phyloP scores from a whole-genome alignment of 35 echinoderm and acorn worm species.

The Eucidaris tribuloides region DNA sequence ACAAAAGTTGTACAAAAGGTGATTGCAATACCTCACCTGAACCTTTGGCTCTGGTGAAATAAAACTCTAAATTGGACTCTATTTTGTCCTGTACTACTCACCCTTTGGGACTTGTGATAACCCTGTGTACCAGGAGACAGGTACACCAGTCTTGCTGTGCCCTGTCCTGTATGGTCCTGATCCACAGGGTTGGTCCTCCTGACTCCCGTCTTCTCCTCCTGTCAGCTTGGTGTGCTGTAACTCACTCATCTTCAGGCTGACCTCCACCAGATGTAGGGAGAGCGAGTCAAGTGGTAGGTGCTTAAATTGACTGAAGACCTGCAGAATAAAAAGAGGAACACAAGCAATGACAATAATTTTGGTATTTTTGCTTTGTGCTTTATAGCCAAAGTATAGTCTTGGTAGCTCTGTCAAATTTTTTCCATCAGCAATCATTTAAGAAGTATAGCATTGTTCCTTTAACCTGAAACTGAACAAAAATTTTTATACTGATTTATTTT shows the following conservation, averaged over 20 bases:
- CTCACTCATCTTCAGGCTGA: constrained; percentile 92
- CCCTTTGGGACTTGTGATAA: constrained; percentile 82
- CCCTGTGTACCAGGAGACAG: constrained; percentile 82
- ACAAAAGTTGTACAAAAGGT: too few relatives aligned
- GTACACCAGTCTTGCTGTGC: constrained; percentile 65
- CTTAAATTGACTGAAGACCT: constrained; percentile 80
- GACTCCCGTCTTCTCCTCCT: not conserved
- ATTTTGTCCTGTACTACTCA: not conserved
- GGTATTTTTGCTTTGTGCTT: too few relatives aligned
- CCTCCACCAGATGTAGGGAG: constrained; percentile 89
- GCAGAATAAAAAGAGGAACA: not conserved
- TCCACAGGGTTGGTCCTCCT: not conserved
- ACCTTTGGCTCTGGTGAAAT: too few relatives aligned
- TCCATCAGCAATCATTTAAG: too few relatives aligned
- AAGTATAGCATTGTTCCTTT: too few relatives aligned
- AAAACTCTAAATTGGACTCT: not conserved
- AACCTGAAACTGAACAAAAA: too few relatives aligned
- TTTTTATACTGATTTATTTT: too few relatives aligned
- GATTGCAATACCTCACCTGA: too few relatives aligned
- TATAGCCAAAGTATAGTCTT: too few relatives aligned
- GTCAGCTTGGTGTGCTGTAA: constrained; percentile 79
- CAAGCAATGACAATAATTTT: too few relatives aligned
- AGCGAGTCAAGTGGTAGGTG: constrained; percentile 51
- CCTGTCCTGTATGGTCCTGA: constrained; percentile 19
- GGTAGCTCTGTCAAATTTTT: too few relatives aligned